Evolutionary conservation across 2,797 vertebrate species (phyloP), one percentile per base, ranked within the genome.

Genomic region (Corythornis leucogaster): DNA sequence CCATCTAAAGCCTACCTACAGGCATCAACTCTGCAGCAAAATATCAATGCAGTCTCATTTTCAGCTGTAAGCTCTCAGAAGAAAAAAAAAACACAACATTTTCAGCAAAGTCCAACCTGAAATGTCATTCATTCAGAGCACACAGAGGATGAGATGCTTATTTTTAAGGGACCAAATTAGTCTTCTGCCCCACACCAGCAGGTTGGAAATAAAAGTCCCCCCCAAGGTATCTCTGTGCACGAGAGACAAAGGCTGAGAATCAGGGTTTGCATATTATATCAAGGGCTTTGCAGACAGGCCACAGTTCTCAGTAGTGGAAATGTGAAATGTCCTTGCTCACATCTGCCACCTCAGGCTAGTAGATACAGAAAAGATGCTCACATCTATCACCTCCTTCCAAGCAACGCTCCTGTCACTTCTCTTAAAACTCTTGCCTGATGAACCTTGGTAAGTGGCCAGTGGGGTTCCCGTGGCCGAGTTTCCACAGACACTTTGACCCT

Each of bases 1-100:
- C 93, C 88, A 93, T 96, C 93, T 92, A 94, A 96, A 94, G 94
- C 93, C 90, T 95, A 92, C 91, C 94, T 93, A 96, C 86, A 85
- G 93, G 92, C 94, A 95, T 93, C 92, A 89, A 50, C 90, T 89
- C 90, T 92, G 94, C 92, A 96, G 96, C 66, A 91, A 90, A 96
- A 93, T 85, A 67, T 43, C 94, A 89, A 40, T 94, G 94, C 2
- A 0, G 62, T 53, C 73, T 92, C 69, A 11, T 93, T 96, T 94
- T 92, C 1, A 0, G 40, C 50, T 63, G 59, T 79, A 71, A 90
- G 68, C 62, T 90, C 83, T 87, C 58, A 75, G 31, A 89, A 82
- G 8, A 54, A 62, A 63, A 40, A 30, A 40, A 30, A 70, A 28
- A 4, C 11, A 11, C 20, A 46, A 64, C 45, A 57, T 84, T 93